Evolutionary conservation across 30 jellyfish, hydroid and myxozoan genomes (phyloP).

Genomic region (Aurelia aurita): DNA sequence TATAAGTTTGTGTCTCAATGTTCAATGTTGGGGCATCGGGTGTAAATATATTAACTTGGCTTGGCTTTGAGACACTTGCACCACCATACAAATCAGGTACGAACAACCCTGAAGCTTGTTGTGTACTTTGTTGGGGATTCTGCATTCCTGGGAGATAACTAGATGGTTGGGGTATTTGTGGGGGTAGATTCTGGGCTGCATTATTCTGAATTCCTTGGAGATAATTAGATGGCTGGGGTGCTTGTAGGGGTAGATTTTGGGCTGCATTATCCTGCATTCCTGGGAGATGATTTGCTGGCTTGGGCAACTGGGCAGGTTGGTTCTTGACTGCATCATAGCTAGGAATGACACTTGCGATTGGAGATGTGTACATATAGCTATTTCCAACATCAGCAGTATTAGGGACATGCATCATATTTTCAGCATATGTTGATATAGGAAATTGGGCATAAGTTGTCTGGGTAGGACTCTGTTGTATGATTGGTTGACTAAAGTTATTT

Average conservation of each 20-base stretch:
- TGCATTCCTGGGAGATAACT: background rate
- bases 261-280: too few relatives aligned
- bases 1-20: background rate
- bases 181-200: background rate
- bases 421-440: background rate
- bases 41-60: slow-evolving; percentile 47
- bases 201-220: too few relatives aligned
- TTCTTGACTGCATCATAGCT: background rate
- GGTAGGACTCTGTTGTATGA: background rate
- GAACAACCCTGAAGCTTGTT: slow-evolving; percentile 44
- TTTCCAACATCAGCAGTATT: slow-evolving; percentile 53
- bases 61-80: slow-evolving; percentile 13
- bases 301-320: background rate
- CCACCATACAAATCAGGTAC: slow-evolving; percentile 72
- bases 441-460: background rate
- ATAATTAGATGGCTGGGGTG: too few relatives aligned
- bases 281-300: too few relatives aligned
- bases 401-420: background rate
- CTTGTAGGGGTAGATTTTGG: too few relatives aligned
- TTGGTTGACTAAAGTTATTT: background rate
- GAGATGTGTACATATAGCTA: slow-evolving; percentile 64
- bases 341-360: slow-evolving; percentile 60
- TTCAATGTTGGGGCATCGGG: slow-evolving; percentile 42
- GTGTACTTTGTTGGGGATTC: slow-evolving; percentile 9
- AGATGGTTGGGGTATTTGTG: background rate